Evolutionary conservation across 2,113 vertebrate genomes (phyloP), one percentile per base, ranked within the genome.

Genomic region (Alethe diademata): DNA sequence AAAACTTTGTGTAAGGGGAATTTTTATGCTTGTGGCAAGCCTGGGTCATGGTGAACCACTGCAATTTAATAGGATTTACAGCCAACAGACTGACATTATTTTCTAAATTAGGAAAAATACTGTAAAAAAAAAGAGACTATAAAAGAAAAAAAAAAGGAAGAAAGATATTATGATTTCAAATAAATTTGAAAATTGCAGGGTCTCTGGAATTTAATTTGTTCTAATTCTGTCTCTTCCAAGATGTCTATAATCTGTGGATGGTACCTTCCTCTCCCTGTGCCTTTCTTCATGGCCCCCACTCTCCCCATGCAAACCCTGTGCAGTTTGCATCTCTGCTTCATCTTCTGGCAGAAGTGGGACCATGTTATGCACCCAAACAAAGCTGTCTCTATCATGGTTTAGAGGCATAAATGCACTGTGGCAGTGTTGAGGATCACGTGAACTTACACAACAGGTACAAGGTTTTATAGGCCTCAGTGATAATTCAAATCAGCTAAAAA

Each of bases 61-160:
- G 56, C 23, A n/a, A 47, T 56, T 82, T 69, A 72, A 4, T 20
- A 70, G 62, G 18, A 23, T 69, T 90, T 70, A 50, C 23, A 88
- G 25, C 4, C 36, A 67, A 71, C 14, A 33, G 38, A 56, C 19
- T 29, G 10, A 50, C 35, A 60, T 7, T 62, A 22, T 45, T 73
- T 95, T 78, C 38, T 86, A 83, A 89, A 86, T 5, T 42, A 4
- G 19, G 24, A 51, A 1, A 72, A 9, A 23, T 53, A 3, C 4
- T 31, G 9, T 18, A 6, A 19, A 28, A 17, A 19, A 35, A 19
- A 13, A 11, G 7, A 35, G 0, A 20, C 36, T 3, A 36, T 9
- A 12, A 35, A 22, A 14, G 1, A 17, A 31, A 25, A 10, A 17
- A 66, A n/a, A 35, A n/a, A 4, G 8, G 3, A 2, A 11, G 19